A percentile compares a stretch with the other conserved stretches of the same genome.
Evolutionary conservation across 1,140 invertebrate genomes (phyloP).

Genomic region (Pseudomyrmex dendroicus): DNA sequence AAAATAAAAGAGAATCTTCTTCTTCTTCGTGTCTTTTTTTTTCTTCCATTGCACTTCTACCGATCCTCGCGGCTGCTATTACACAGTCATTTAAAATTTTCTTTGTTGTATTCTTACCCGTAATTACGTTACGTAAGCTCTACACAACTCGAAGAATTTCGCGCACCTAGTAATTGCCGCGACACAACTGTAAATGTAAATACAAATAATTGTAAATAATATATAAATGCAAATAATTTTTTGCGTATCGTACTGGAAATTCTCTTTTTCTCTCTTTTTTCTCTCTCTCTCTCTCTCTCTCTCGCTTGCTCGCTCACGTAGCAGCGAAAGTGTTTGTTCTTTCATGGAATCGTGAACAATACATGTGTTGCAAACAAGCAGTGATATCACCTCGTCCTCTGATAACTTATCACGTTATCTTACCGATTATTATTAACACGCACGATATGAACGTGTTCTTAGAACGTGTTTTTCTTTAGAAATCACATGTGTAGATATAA

Average conservation of each 20-base stretch:
- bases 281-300: no score
- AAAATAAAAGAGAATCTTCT: no score
- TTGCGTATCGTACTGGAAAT: background rate
- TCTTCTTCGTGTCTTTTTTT: slow-evolving; percentile 13
- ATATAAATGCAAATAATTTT: background rate
- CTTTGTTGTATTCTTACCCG: slow-evolving; percentile 25
- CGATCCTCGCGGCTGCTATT: background rate
- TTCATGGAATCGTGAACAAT: slow-evolving; percentile 4
- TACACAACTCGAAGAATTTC: slow-evolving; percentile 40
- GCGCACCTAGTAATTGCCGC: slow-evolving; percentile 20
- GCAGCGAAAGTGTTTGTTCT: slow-evolving; percentile 5
- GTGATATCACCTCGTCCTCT: slow-evolving; percentile 2
- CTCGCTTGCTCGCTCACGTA: background rate
- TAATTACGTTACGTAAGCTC: slow-evolving; percentile 59
- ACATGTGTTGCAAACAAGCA: slow-evolving; percentile 1
- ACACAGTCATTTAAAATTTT: slow-evolving; percentile 12
- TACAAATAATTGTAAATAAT: background rate
- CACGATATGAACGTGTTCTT: background rate
- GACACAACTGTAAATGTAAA: background rate
- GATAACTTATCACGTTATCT: slow-evolving; percentile 51
- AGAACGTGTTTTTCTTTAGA: background rate
- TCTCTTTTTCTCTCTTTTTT: no score
- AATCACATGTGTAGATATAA: background rate
- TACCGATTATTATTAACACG: background rate
- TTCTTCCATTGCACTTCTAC: slow-evolving; percentile 18